Conservation (phyloP, 2,797 vertebrate species). For the Agapornis canus region DNA sequence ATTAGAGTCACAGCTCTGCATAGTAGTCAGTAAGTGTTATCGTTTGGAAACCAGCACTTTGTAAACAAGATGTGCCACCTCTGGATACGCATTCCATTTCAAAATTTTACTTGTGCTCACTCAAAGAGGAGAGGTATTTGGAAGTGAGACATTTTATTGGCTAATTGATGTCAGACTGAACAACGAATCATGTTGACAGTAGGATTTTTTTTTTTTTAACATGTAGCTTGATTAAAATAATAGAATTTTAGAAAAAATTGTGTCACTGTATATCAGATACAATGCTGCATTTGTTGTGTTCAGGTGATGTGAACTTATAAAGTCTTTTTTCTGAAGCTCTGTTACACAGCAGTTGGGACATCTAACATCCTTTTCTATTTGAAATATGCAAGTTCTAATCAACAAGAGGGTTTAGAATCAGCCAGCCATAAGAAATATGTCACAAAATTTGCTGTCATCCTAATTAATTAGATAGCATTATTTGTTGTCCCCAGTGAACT, state of each 20-base stretch:
- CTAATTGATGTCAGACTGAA: neutral
- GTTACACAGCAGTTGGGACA: constrained; percentile 76
- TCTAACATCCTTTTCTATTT: constrained; percentile 80
- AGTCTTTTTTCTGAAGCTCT: constrained; percentile 56
- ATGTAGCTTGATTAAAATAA: constrained; percentile 25
- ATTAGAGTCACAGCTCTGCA: neutral
- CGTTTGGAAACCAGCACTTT: neutral
- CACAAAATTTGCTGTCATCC: constrained; percentile 78
- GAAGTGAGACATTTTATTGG: constrained; percentile 18
- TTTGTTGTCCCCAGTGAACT: constrained; percentile 77
- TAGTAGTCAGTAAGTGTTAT: neutral
- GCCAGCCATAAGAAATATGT: constrained; percentile 79
- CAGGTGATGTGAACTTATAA: constrained; percentile 68
- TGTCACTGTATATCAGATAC: constrained; percentile 41
- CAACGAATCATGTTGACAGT: neutral
- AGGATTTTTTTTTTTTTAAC: neutral
- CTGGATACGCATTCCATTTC: neutral
- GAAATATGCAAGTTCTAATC: constrained; percentile 78
- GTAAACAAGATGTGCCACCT: constrained; percentile 21
- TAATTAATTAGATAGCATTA: constrained; percentile 84
- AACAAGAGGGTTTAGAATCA: constrained; percentile 78
- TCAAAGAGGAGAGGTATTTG: neutral
- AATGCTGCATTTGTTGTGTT: constrained; percentile 59
- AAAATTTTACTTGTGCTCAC: neutral
- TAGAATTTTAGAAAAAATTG: constrained; percentile 45